A percentile compares a stretch with the other conserved stretches of the same genome.
Evolutionary conservation across 92 coral and sea anemone genomes (phyloP).

Genomic region (Metridium senile): DNA sequence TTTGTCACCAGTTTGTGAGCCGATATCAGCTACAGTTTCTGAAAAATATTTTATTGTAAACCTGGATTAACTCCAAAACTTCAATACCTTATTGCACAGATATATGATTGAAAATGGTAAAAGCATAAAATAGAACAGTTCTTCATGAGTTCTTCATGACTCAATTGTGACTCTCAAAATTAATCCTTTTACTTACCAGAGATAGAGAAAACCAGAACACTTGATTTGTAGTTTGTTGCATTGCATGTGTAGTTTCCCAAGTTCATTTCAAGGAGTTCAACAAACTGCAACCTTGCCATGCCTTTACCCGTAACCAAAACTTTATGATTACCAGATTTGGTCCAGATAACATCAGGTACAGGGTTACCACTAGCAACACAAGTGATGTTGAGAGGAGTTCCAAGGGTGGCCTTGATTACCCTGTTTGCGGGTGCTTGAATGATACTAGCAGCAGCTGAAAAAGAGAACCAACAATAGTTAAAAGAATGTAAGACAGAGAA

Average conservation of each 20-base stretch:
- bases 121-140: too few species aligned
- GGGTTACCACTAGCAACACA: slow-evolving; percentile 85
- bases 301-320: slow-evolving; percentile 25
- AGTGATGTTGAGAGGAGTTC: slow-evolving; percentile 28
- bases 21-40: neutral
- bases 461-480: neutral
- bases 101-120: too few species aligned
- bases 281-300: slow-evolving; percentile 25
- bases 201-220: neutral
- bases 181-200: slow-evolving; percentile 13
- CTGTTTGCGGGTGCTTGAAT: neutral
- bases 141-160: too few species aligned
- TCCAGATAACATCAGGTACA: slow-evolving; percentile 63
- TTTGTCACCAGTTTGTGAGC: neutral
- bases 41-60: neutral
- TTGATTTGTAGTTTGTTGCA: slow-evolving; percentile 57
- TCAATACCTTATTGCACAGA: too few species aligned
- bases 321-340: slow-evolving; percentile 22
- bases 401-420: slow-evolving; percentile 9
- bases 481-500: too few species aligned
- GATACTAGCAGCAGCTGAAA: neutral
- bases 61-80: slow-evolving; percentile 2
- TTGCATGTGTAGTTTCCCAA: slow-evolving; percentile 64
- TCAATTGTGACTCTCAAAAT: too few species aligned
- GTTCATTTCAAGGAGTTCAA: slow-evolving; percentile 31